Evolutionary conservation across 2,888 invertebrate genomes (phyloP), one percentile per base, ranked within the genome.

Genomic region (Andrena bicolor): DNA sequence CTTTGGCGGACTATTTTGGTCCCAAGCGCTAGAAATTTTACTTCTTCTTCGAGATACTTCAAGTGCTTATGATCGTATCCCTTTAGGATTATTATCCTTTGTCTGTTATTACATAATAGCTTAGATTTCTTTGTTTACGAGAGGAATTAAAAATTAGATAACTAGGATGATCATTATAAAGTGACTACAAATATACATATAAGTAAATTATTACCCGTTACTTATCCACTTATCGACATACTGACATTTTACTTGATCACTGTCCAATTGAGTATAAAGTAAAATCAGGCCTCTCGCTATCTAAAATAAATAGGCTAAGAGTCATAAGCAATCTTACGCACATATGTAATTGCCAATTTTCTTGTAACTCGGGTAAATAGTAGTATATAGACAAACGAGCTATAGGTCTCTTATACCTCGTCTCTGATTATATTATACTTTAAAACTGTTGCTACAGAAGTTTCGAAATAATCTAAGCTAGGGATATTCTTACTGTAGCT

Each of bases 41-140:
- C 70, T 82, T 90, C 87, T 0, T 80, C 72, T 5, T 87, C 64
- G 0, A 91, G 82, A 76, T 89, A 90, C 71, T 84, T 88, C 41
- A 91, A 76, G 70, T 91, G 91, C 13, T 85, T 90, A 60, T 91
- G 86, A 80, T 90, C 75, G 26, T 83, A 89, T 41, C 90, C 91
- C 56, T 82, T 75, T 20, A 91, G 72, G 35, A 91, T 70, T 30
- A 88, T 68, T 68, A 91, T 89, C 63, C 76, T 86, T 64, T 81
- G 81, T 30, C 91, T 91, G 58, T 66, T 51, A 49, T 49, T 48
- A 48, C 13, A 68, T 26, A 80, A 41, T 51, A 53, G 6, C 30
- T 80, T 49, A 51, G 26, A 56, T 3, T 16, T 16, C 49, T 10
- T 58, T 49, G 49, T 61, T 41, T 58, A 2, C 1, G 8, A 28